Base-by-base conservation (phyloP, 2,888 invertebrate genomes). In the Bombylius major region DNA sequence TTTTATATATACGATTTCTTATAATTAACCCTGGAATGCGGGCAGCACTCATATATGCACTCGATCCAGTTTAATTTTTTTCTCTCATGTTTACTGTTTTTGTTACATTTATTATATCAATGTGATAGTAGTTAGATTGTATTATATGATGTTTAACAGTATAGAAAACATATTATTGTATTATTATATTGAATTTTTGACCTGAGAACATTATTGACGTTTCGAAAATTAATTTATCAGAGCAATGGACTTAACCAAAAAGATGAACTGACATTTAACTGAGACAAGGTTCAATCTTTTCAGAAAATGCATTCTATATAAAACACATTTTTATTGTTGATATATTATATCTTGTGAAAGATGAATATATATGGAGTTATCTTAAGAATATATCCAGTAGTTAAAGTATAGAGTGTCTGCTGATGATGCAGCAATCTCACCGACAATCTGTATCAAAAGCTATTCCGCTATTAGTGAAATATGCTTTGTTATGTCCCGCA, bases 381-480 rank as follows among this genome's bases (percentile, higher is more conserved):
- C 23, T 46, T 34, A 47, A 47, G 51, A 57, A 50, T 55, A 55
- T 51, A 52, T 6, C 36, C 36, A 36, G 9, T 36, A 36, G 23
- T 23, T 23, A 23, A 23, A 23, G 23, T 23, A 23, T 23, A 23
- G 23, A 23, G 36, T 36, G 9, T 8, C 11, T 8, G 39, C 39
- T 42, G 11, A 42, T 42, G 11, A 42, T 11, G 36, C 9, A 36
- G 9, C 9, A 36, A 52, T 55, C 53, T 50, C 51, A 48, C 31
- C 42, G 50, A 52, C 49, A 57, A 53, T 56, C 53, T 47, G 56
- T 50, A 54, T 61, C 61, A 61, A 63, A 58, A 62, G 62, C 62
- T 63, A 64, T 64, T 65, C 59, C 61, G 64, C 64, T 65, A 65
- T 65, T 65, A 63, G 64, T 63, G 63, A 64, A 65, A 65, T 64